phyloP scores from a whole-genome alignment of 2,797 vertebrate species.

The Molossus alvarezi region DNA sequence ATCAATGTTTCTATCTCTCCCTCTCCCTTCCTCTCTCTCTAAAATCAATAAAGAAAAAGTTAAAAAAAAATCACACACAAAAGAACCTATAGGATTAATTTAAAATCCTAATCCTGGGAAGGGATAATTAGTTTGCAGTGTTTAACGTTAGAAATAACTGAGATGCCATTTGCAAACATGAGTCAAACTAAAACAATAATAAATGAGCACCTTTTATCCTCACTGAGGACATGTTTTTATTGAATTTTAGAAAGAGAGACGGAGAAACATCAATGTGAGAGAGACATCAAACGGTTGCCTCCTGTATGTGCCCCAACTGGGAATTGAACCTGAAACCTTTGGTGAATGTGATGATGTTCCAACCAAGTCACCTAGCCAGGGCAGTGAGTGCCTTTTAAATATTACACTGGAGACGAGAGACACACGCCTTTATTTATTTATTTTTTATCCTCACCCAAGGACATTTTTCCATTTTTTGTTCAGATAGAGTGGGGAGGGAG shows the following conservation, averaged over 20 bases:
- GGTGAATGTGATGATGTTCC: not conserved
- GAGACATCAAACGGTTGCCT: not conserved
- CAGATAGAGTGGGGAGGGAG: no score
- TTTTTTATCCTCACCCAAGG: no score
- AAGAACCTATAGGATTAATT: not conserved
- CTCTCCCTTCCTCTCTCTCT: no score
- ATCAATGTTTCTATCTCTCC: no score
- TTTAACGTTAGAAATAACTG: not conserved
- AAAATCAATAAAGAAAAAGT: no score
- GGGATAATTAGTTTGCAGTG: not conserved
- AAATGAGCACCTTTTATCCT: not conserved
- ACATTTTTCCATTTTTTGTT: no score
- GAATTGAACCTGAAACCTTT: not conserved
- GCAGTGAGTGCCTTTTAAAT: not conserved
- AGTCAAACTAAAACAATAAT: not conserved
- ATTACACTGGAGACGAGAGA: not conserved
- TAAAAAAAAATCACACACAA: not conserved
- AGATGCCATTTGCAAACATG: not conserved
- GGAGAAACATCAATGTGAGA: not conserved
- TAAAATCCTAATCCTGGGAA: conserved; percentile 38
- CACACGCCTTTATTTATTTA: no score
- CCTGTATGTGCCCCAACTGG: not conserved
- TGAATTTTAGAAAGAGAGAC: not conserved
- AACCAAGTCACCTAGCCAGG: not conserved
- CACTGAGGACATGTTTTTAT: not conserved